Conservation (phyloP, 2,113 vertebrate genomes). For the Dicentrarchus labrax region DNA sequence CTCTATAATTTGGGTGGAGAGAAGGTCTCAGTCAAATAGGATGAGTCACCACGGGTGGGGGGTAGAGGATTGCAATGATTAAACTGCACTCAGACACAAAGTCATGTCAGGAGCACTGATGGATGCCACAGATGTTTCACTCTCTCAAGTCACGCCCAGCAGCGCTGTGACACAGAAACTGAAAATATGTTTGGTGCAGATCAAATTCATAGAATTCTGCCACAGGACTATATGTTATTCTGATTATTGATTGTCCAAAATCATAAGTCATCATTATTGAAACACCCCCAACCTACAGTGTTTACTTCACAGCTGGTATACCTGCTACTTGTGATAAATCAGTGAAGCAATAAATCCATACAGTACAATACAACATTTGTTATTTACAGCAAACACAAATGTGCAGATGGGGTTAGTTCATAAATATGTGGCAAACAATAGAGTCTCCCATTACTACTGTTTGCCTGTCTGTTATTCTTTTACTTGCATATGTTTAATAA, state of each 20-base stretch:
- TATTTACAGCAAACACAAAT: constrained; percentile 11
- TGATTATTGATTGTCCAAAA: neutral
- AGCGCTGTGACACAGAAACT: constrained; percentile 8
- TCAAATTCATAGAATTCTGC: constrained; percentile 40
- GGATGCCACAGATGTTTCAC: constrained; percentile 64
- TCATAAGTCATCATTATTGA: neutral
- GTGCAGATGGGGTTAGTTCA: neutral
- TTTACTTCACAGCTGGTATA: constrained; percentile 1
- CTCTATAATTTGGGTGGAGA: constrained; percentile 58
- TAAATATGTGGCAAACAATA: neutral
- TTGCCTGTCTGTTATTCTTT: neutral
- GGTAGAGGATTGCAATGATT: constrained; percentile 58
- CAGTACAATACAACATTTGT: neutral
- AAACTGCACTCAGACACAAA: constrained; percentile 69
- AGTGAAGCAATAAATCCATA: neutral
- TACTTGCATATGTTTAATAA: neutral
- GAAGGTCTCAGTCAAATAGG: constrained; percentile 59
- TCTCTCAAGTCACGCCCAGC: constrained; percentile 32
- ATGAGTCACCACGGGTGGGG: constrained; percentile 64
- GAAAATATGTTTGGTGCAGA: neutral
- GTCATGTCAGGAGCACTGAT: constrained; percentile 66
- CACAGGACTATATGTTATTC: neutral
- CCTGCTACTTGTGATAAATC: constrained; percentile 14
- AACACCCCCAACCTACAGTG: neutral
- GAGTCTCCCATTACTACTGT: neutral